Evolutionary conservation across 1,140 invertebrate species (phyloP).

Genomic region (Rhagoletis zephyria): DNA sequence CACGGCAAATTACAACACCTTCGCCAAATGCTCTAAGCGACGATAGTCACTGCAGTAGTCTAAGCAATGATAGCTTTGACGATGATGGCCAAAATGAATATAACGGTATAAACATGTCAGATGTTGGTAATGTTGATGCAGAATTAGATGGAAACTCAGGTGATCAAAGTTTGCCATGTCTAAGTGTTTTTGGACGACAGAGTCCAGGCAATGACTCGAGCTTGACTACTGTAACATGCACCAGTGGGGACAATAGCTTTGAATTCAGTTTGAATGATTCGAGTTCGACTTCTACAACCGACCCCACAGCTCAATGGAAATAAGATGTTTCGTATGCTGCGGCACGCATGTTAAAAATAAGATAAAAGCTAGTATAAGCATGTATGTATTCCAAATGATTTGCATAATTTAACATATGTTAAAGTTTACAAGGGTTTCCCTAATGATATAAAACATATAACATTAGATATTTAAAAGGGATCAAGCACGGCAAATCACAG

Average conservation of each 20-base stretch:
- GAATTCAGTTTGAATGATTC: conserved; percentile 68
- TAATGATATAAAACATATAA: neutral
- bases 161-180: conserved; percentile 65
- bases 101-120: neutral
- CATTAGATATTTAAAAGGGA: neutral
- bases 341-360: neutral
- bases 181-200: conserved; percentile 66
- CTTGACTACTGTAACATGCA: conserved; percentile 69
- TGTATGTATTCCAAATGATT: conserved; percentile 19
- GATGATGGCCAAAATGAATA: neutral
- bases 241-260: conserved; percentile 71
- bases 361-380: neutral
- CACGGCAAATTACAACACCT: neutral
- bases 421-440: neutral
- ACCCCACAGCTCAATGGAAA: conserved; percentile 28
- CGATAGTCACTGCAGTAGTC: conserved; percentile 59
- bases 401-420: neutral
- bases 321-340: neutral
- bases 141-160: conserved; percentile 56
- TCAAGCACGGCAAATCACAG: neutral
- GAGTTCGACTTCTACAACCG: conserved; percentile 68
- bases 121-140: conserved; percentile 44
- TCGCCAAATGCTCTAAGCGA: conserved; percentile 44
- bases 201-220: conserved; percentile 71
- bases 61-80: conserved; percentile 64